Conservation (phyloP, 2,113 vertebrate species). For the Trematomus loennbergii region DNA sequence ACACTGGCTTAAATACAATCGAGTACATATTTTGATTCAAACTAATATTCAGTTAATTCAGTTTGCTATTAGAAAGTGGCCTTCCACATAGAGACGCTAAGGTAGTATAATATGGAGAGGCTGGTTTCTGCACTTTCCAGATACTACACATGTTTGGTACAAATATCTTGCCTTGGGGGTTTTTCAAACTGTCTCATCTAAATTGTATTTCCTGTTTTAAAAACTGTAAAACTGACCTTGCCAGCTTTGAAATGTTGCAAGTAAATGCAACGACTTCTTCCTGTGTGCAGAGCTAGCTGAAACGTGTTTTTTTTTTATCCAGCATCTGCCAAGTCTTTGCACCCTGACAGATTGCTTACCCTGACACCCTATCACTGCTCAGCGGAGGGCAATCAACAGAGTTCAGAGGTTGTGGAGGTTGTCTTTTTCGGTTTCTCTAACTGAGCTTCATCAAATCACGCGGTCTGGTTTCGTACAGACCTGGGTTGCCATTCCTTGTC, state of each 20-base stretch:
- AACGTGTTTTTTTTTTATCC: conserved; percentile 32
- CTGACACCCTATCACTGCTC: conserved; percentile 67
- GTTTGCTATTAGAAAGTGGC: not conserved
- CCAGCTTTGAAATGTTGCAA: conserved; percentile 26
- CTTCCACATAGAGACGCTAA: not conserved
- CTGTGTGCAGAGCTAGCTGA: conserved; percentile 38
- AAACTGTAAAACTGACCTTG: conserved; percentile 48
- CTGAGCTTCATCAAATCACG: conserved; percentile 29
- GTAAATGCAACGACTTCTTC: conserved; percentile 42
- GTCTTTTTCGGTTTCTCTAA: conserved; percentile 36
- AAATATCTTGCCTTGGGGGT: conserved; percentile 21
- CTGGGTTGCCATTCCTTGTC: conserved; percentile 1
- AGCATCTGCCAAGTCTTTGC: conserved; percentile 54
- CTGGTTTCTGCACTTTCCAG: not conserved
- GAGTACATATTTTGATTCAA: not conserved
- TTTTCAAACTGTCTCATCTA: conserved; percentile 40
- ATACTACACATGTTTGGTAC: not conserved
- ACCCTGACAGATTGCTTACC: conserved; percentile 67
- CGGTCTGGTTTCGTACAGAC: conserved; percentile 8
- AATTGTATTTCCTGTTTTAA: conserved; percentile 46
- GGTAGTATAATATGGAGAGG: not conserved
- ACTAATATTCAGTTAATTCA: not conserved
- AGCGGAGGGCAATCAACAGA: conserved; percentile 25
- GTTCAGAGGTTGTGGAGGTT: conserved; percentile 39
- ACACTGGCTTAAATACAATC: not conserved